These are phyloP conservation scores for Vanessa cardui DNA, from an alignment of 2,888 invertebrate species.

Conservation along the genomic window DNA sequence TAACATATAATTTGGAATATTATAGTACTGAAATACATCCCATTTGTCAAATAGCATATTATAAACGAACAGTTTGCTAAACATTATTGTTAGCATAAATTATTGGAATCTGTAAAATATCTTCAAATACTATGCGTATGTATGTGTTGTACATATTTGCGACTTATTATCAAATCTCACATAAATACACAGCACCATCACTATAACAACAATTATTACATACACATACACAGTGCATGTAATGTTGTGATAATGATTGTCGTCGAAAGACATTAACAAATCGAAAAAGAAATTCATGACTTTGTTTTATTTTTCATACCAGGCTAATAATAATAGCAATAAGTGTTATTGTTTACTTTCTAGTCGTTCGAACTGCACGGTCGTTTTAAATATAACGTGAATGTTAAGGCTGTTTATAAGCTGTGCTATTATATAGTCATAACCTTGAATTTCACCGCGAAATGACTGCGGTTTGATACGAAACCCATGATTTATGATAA, in stretches of 20 bases:
- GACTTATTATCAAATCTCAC: constrained; percentile 20
- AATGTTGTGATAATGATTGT: no score
- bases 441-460: constrained; percentile 54
- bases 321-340: no score
- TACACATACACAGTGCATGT: neutral
- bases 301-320: no score
- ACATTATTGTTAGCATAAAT: constrained; percentile 30
- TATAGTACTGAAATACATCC: constrained; percentile 14
- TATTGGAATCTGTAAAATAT: constrained; percentile 34
- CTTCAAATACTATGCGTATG: constrained; percentile 21
- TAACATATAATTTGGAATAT: constrained; percentile 2
- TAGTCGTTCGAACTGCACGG: neutral
- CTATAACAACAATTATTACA: neutral
- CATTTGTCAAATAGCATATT: constrained; percentile 31
- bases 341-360: neutral
- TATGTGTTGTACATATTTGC: constrained; percentile 29
- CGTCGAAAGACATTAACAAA: no score
- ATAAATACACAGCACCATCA: neutral
- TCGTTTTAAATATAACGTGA: neutral
- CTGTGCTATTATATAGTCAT: constrained; percentile 30
- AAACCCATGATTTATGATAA: constrained; percentile 64
- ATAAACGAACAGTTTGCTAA: constrained; percentile 22
- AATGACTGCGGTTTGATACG: constrained; percentile 48
- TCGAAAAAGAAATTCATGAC: no score
- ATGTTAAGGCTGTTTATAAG: constrained; percentile 8